These are phyloP conservation scores for Stramonita haemastoma DNA, from an alignment of 2,888 invertebrate species.

Conservation along the genomic window DNA sequence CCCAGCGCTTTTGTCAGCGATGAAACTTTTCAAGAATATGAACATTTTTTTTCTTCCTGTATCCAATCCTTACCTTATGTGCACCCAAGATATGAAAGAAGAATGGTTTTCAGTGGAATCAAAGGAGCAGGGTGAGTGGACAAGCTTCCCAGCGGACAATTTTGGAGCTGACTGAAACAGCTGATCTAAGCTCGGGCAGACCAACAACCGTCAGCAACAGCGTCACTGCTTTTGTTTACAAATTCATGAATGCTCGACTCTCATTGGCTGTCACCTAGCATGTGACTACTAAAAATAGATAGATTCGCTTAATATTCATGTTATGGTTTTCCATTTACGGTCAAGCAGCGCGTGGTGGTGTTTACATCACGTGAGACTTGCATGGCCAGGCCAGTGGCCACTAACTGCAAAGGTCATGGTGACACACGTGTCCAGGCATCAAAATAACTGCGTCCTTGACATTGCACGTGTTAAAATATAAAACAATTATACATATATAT, in stretches of 20 bases:
- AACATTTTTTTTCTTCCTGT: neutral
- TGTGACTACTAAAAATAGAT: constrained; percentile 49
- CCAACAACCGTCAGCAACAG: constrained; percentile 45
- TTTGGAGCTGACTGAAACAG: constrained; percentile 46
- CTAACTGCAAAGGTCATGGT: neutral
- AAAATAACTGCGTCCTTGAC: neutral
- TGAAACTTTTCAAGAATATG: neutral
- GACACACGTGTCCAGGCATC: neutral
- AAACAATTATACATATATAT: neutral
- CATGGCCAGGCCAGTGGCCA: neutral
- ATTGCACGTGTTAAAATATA: neutral
- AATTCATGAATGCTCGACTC: constrained; percentile 36
- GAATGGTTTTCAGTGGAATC: neutral
- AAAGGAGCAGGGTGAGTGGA: no score
- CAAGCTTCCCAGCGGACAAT: neutral
- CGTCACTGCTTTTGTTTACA: constrained; percentile 56
- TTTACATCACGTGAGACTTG: constrained; percentile 52
- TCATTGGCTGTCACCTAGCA: constrained; percentile 49
- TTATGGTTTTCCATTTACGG: constrained; percentile 50
- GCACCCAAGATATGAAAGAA: neutral
- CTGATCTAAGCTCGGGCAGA: constrained; percentile 52
- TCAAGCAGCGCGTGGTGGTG: constrained; percentile 46
- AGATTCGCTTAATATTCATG: constrained; percentile 64
- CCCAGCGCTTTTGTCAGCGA: neutral
- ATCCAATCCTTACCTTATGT: neutral